phyloP scores from a whole-genome alignment of 2,113 vertebrate genomes.

The Proterorhinus semilunaris region DNA sequence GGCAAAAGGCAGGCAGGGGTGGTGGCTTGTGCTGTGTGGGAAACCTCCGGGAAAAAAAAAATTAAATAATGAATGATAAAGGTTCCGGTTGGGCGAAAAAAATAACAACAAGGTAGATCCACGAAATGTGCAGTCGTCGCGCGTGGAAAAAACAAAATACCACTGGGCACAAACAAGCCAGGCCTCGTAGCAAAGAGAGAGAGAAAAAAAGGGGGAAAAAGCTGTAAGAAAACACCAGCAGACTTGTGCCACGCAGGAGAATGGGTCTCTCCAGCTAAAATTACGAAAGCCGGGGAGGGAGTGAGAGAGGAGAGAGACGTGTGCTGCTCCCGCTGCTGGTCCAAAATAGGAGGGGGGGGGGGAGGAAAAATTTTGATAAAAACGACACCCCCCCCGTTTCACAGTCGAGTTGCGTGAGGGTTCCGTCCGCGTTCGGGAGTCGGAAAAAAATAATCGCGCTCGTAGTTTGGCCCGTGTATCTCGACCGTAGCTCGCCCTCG shows the following conservation, averaged over 20 bases:
- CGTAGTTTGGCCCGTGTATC: constrained; percentile 37
- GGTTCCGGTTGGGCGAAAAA: neutral
- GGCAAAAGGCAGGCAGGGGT: constrained; percentile 32
- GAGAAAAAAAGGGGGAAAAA: constrained; percentile 40
- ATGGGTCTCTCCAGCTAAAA: constrained; percentile 58
- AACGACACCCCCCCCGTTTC: constrained; percentile 19
- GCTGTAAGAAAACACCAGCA: constrained; percentile 66
- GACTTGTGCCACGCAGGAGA: constrained; percentile 73
- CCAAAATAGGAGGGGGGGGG: no score
- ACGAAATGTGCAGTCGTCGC: constrained; percentile 38
- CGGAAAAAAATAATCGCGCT: constrained; percentile 2
- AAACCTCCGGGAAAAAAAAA: constrained; percentile 17
- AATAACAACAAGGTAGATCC: constrained; percentile 10
- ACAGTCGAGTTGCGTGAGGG: constrained; percentile 12
- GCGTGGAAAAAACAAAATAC: no score
- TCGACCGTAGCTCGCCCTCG: constrained; percentile 36
- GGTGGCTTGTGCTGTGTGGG: constrained; percentile 40
- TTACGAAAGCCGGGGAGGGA: constrained; percentile 45
- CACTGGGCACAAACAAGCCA: no score
- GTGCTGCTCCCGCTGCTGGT: constrained; percentile 10
- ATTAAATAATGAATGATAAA: constrained; percentile 77
- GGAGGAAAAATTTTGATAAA: no score
- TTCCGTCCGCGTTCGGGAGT: constrained; percentile 4
- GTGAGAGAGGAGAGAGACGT: neutral
- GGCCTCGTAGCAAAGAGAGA: no score